Evolutionary conservation across 1,140 invertebrate species (phyloP).

Genomic region (Platorchestia sp.): DNA sequence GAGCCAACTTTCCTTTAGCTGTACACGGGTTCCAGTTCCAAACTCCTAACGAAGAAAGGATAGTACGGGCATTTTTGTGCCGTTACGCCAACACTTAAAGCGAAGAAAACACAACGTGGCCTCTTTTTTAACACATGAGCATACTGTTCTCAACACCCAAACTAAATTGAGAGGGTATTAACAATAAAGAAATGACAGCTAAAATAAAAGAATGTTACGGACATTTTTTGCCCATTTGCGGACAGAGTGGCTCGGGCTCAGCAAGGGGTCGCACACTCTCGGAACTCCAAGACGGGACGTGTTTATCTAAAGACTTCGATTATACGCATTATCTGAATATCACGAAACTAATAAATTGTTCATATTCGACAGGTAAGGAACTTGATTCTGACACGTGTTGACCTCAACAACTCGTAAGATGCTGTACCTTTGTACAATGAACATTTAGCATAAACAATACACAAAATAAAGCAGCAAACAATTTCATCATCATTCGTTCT

Average conservation of each 20-base stretch:
- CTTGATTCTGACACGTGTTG: background rate
- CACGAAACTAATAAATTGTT: background rate
- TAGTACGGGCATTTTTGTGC: constrained; percentile 12
- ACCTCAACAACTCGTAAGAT: background rate
- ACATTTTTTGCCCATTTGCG: background rate
- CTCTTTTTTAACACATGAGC: background rate
- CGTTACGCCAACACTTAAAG: background rate
- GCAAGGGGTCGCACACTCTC: background rate
- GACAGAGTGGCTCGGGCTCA: background rate
- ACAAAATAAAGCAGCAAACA: background rate
- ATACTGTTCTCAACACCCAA: background rate
- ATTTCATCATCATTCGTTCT: background rate
- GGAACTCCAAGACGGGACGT: background rate
- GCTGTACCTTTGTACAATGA: background rate
- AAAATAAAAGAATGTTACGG: background rate
- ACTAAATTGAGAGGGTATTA: background rate
- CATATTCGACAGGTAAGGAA: background rate
- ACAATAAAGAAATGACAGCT: background rate
- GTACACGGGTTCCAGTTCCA: constrained; percentile 30
- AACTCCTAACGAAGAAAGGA: constrained; percentile 47
- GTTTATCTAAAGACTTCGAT: background rate
- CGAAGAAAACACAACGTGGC: background rate
- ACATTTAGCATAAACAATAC: background rate
- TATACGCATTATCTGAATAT: background rate
- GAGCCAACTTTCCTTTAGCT: constrained; percentile 35